Conservation (phyloP, 2,797 vertebrate species). For the Avahi laniger region DNA sequence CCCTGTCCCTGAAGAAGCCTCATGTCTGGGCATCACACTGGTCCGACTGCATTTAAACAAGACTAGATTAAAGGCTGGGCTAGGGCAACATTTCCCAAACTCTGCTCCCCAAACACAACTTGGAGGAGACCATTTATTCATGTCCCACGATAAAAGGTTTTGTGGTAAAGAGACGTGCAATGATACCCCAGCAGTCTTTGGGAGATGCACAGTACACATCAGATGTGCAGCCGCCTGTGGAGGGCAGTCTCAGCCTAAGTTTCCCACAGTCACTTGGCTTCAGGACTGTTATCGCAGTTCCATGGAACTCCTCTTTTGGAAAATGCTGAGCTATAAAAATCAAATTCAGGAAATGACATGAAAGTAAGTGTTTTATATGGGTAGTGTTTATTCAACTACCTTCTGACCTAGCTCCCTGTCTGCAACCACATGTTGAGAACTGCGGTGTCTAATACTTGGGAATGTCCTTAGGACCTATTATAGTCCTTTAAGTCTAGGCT, state of each 20-base stretch:
- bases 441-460: neutral
- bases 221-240: neutral
- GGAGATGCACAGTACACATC: rapidly evolving
- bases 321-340: neutral
- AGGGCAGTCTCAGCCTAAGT: neutral
- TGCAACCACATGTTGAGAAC: neutral
- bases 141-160: neutral
- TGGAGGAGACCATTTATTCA: neutral
- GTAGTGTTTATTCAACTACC: neutral
- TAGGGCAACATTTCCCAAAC: neutral
- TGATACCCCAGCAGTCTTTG: neutral
- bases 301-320: neutral
- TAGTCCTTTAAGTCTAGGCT: neutral
- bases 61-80: neutral
- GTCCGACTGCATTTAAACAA: neutral
- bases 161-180: neutral
- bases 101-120: neutral
- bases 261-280: neutral
- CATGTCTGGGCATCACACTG: neutral
- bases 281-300: neutral
- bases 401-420: neutral
- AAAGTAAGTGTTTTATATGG: neutral
- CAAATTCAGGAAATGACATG: neutral
- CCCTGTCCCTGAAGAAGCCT: neutral
- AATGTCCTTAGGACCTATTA: neutral